These are phyloP conservation scores for Athrips mouffetella DNA, from an alignment of 2,888 invertebrate species.

Conservation along the genomic window DNA sequence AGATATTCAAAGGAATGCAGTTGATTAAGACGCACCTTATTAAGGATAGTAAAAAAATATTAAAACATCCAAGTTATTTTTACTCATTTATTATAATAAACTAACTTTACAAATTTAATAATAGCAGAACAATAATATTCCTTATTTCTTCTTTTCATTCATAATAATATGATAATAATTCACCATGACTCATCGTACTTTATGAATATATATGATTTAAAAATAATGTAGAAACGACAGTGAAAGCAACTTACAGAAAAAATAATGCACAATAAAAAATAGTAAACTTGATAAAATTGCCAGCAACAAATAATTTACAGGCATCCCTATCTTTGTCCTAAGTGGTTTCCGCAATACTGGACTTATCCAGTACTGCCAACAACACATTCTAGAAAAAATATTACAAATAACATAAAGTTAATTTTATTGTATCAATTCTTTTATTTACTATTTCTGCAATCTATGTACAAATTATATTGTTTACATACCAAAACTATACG, in stretches of 20 bases:
- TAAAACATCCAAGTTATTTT: slow-evolving; percentile 61
- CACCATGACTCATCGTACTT: slow-evolving; percentile 74
- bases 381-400: slow-evolving; percentile 62
- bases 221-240: slow-evolving; percentile 77
- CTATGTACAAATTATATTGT: slow-evolving; percentile 73
- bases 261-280: slow-evolving; percentile 73
- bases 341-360: slow-evolving; percentile 28
- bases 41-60: too few relatives aligned
- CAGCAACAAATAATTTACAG: slow-evolving; percentile 56
- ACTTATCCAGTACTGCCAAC: slow-evolving; percentile 32
- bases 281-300: slow-evolving; percentile 53
- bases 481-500: slow-evolving; percentile 75
- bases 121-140: slow-evolving; percentile 79
- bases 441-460: slow-evolving; percentile 66
- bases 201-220: slow-evolving; percentile 77
- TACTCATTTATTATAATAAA: slow-evolving; percentile 79
- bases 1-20: too few relatives aligned
- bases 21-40: too few relatives aligned
- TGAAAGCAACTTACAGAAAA: slow-evolving; percentile 75
- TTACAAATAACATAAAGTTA: slow-evolving; percentile 70
- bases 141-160: slow-evolving; percentile 76
- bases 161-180: slow-evolving; percentile 74
- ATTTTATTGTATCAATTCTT: slow-evolving; percentile 75
- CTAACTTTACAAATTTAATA: slow-evolving; percentile 80
- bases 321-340: slow-evolving; percentile 47